These are phyloP conservation scores for Sisyra terminalis DNA, from an alignment of 2,888 invertebrate genomes.

Conservation along the genomic window DNA sequence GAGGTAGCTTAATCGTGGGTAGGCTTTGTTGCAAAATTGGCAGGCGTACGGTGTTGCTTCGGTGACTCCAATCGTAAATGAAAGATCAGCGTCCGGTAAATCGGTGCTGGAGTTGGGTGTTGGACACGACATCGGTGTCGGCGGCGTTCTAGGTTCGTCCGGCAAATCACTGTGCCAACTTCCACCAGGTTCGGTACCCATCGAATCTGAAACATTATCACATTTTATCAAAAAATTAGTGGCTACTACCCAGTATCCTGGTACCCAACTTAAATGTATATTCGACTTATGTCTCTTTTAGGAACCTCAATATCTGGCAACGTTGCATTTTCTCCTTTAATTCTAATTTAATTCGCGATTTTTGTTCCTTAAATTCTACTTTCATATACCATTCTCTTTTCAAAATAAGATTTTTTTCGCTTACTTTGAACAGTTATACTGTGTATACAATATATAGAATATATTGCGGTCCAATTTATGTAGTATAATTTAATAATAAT, in stretches of 20 bases:
- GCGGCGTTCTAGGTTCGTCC: constrained; percentile 40
- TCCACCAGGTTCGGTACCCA: constrained; percentile 43
- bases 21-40: constrained; percentile 83
- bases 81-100: constrained; percentile 42
- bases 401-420: too few relatives aligned
- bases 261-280: not conserved
- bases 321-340: too few relatives aligned
- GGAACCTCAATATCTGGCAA: too few relatives aligned
- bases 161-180: constrained; percentile 53
- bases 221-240: not conserved
- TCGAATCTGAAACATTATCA: constrained; percentile 36
- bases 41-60: constrained; percentile 74
- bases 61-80: constrained; percentile 48
- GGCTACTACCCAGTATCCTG: not conserved
- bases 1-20: constrained; percentile 69
- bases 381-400: too few relatives aligned
- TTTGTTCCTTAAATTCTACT: too few relatives aligned
- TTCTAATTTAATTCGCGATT: too few relatives aligned
- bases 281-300: not conserved
- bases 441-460: too few relatives aligned
- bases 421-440: too few relatives aligned
- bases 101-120: constrained; percentile 49
- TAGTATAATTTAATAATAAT: too few relatives aligned
- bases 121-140: constrained; percentile 35
- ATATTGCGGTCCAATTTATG: too few relatives aligned